Conservation (phyloP, 2,113 vertebrate species). For the Cricetomys ansorgei region DNA sequence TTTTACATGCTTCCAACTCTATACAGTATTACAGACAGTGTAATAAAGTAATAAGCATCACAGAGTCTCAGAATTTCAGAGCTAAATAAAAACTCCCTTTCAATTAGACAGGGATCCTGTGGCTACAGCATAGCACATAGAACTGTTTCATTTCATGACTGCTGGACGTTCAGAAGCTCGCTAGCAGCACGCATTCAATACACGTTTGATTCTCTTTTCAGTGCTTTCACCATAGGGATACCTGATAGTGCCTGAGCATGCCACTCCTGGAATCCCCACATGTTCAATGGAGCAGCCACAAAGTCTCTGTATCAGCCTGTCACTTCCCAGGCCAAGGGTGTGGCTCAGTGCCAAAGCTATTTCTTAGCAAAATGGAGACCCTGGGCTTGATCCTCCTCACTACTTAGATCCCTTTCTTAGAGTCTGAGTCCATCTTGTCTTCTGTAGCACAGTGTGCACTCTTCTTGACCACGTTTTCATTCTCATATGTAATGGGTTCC, state of each 20-base stretch:
- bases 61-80: constrained; percentile 1
- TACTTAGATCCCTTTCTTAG: background rate
- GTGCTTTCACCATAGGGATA: background rate
- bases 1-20: background rate
- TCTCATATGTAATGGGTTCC: background rate
- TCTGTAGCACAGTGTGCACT: background rate
- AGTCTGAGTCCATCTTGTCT: background rate
- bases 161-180: background rate
- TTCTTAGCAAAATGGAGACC: background rate
- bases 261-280: background rate
- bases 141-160: background rate
- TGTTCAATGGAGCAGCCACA: background rate
- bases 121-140: background rate
- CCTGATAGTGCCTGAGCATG: background rate
- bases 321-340: background rate
- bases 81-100: background rate
- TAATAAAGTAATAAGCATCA: background rate
- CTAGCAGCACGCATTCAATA: background rate
- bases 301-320: background rate
- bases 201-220: background rate
- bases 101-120: background rate
- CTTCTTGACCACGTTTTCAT: background rate
- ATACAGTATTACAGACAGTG: background rate
- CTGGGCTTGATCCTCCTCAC: background rate
- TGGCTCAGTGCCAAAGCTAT: background rate